Evolutionary conservation across 1,140 invertebrate genomes (phyloP).

Genomic region (Diprion similis): DNA sequence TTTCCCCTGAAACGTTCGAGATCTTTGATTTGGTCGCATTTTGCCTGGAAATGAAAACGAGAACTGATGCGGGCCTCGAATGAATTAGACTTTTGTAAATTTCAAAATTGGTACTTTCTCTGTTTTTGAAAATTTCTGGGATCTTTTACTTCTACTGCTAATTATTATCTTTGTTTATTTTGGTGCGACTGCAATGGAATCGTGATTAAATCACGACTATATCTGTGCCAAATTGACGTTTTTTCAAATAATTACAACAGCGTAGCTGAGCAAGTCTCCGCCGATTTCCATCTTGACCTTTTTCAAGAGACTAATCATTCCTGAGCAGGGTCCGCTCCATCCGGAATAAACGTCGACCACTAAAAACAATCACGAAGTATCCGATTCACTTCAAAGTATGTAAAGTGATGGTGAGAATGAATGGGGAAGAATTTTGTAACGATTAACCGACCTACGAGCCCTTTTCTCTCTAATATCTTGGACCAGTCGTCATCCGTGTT

Average conservation of each 20-base stretch:
- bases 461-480: conserved; percentile 78
- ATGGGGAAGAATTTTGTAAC: too few species aligned
- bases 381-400: background rate
- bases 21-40: conserved; percentile 80
- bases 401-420: too few species aligned
- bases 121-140: too few species aligned
- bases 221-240: conserved; percentile 11
- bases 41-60: conserved; percentile 69
- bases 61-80: background rate
- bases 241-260: conserved; percentile 68
- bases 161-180: too few species aligned
- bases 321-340: conserved; percentile 90
- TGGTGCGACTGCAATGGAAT: background rate
- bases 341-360: conserved; percentile 92
- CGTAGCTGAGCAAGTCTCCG: conserved; percentile 81
- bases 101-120: too few species aligned
- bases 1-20: conserved; percentile 83
- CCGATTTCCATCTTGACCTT: conserved; percentile 90
- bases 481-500: conserved; percentile 87
- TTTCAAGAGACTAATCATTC: conserved; percentile 86
- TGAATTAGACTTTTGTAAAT: too few species aligned
- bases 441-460: conserved; percentile 64
- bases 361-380: conserved; percentile 48
- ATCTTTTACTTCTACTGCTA: too few species aligned
- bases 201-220: background rate